A percentile compares a stretch with the other conserved stretches of the same genome.
Evolutionary conservation across 2,113 vertebrate genomes (phyloP).

Genomic region (Alectura lathami): DNA sequence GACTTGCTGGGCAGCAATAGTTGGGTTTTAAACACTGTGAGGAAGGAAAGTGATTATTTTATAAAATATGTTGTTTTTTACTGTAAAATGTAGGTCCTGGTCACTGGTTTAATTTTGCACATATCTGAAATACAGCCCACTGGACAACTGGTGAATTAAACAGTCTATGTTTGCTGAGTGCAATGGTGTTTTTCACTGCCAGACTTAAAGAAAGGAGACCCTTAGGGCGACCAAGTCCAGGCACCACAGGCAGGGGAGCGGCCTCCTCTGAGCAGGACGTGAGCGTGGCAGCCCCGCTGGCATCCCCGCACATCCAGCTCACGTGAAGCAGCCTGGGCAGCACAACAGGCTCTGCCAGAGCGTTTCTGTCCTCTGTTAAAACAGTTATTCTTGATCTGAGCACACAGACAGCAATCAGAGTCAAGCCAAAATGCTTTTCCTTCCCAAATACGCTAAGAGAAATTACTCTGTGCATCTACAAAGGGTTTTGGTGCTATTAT

Average conservation of each 20-base stretch:
- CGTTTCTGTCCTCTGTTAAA: neutral
- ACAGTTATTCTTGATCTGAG: neutral
- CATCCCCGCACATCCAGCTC: neutral
- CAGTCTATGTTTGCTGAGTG: neutral
- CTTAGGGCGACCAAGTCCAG: neutral
- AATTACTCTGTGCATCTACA: neutral
- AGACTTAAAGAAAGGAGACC: neutral
- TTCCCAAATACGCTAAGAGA: neutral
- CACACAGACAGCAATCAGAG: accelerated
- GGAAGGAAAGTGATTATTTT: neutral
- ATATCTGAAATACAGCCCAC: neutral
- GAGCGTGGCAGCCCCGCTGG: neutral
- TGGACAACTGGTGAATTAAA: neutral
- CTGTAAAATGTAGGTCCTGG: neutral
- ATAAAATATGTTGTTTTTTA: neutral
- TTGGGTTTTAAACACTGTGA: neutral
- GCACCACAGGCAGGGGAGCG: neutral
- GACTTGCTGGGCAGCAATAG: neutral
- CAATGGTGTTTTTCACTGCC: neutral
- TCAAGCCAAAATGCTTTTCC: neutral
- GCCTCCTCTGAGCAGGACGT: too few species aligned
- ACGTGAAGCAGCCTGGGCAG: neutral
- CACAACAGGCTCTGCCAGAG: neutral
- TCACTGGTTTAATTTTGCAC: neutral
- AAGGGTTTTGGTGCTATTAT: neutral